These are phyloP conservation scores for Slavum lentiscoides DNA, from an alignment of 2,888 invertebrate species.

Conservation along the genomic window DNA sequence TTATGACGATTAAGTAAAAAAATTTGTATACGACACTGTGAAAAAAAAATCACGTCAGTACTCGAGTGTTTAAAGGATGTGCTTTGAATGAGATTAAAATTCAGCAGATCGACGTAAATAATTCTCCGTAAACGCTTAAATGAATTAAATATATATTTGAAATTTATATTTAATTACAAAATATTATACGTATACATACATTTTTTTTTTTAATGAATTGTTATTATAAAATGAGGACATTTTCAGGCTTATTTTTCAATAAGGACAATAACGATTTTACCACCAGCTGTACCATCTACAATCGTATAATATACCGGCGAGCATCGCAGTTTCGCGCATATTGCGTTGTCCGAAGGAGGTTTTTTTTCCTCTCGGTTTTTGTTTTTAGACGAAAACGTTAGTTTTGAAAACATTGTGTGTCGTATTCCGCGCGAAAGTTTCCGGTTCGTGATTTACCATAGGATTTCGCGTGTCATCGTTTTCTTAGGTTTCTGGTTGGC, in stretches of 20 bases:
- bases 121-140: too few relatives aligned
- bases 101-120: not conserved
- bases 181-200: too few relatives aligned
- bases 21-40: too few relatives aligned
- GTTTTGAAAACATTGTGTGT: not conserved
- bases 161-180: too few relatives aligned
- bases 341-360: too few relatives aligned
- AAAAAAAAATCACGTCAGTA: too few relatives aligned
- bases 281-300: not conserved
- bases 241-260: too few relatives aligned
- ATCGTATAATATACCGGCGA: not conserved
- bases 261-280: not conserved
- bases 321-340: not conserved
- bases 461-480: not conserved
- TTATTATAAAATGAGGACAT: too few relatives aligned
- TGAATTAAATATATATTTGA: too few relatives aligned
- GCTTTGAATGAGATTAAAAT: conserved; percentile 3
- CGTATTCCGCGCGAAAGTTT: not conserved
- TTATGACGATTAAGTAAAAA: too few relatives aligned
- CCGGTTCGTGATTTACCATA: not conserved
- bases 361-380: too few relatives aligned
- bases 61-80: not conserved
- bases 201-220: not conserved
- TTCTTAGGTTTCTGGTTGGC: not conserved
- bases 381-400: too few relatives aligned